Base-by-base conservation (phyloP, 2,888 invertebrate genomes). In the Stramonita haemastoma region DNA sequence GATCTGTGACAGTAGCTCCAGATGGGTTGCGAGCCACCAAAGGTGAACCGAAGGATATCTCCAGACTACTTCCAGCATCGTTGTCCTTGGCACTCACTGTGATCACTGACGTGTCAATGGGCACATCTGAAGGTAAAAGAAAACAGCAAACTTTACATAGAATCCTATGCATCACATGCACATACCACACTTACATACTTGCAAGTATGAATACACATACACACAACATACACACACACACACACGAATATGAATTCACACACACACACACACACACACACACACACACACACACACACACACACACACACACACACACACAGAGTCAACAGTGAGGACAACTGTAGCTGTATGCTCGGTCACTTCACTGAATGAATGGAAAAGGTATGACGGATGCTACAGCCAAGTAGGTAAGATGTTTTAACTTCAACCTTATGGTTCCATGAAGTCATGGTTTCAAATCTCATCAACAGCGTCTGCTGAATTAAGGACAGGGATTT, bases 81-180 rank as follows among this genome's bases (percentile, higher is more conserved):
- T 97, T 98, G 94, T 98, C 98, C 5, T 98, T 97, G 0, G 98
- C 98, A 0, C 97, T 97, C 36, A 98, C 97, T 0, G 97, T 97
- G 93, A 97, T 97, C 4, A 97, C 97, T 0, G 97, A 97, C 0
- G 97, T 97, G 92, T 97, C 98, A 90, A 97, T 96, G 32, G 98
- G 96, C 11, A 97, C 97, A 87, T 97, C 97, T 36, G 97, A 84
- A 92, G 81, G 34, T 1, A 73, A 19, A 46, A 66, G 81, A 56
- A 29, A 85, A 34, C 13, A 85, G 26, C 46, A 90, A n/a, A 22
- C n/a, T 56, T 29, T 8, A 26, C 70, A 73, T 22, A 19, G 11
- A 79, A 15, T 32, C 73, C 8, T n/a, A 26, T 11, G 46, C 22
- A 22, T 26, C 11, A n/a, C 11, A n/a, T n/a, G 11, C 73, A 73